Evolutionary conservation across 2,888 invertebrate genomes (phyloP), one percentile per base, ranked within the genome.

Genomic region (Heteromurus nitidus): DNA sequence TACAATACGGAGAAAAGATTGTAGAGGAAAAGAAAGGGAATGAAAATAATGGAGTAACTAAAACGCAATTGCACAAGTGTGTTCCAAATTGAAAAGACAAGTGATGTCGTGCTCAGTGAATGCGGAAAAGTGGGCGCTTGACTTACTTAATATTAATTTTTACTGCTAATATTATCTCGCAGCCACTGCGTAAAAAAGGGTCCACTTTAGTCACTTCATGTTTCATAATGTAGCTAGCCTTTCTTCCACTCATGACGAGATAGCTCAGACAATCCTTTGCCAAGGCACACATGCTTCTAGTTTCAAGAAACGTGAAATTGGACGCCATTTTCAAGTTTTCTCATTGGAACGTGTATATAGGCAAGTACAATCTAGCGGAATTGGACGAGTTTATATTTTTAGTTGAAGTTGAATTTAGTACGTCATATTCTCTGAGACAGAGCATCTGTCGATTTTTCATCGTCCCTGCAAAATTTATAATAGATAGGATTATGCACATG

Each of bases 81-180:
- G n/a, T n/a, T n/a, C 47, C n/a, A 47, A 47, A 47, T 47, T 47
- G n/a, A 47, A 47, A n/a, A 47, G 47, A 47, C 47, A 13, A 13
- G 36, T 36, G n/a, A n/a, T 36, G 13, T 36, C 13, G 13, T 36
- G 36, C 13, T 36, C 7, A 47, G 16, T 11, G 47, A 47, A 47
- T 47, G n/a, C n/a, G 47, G n/a, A 47, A 47, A 47, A 5, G 47
- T 47, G n/a, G n/a, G n/a, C n/a, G 47, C 3, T 47, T 47, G 11
- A 47, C 47, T n/a, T n/a, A n/a, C n/a, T 47, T 47, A 3, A 47
- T n/a, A 47, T 47, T 47, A 11, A 11, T 47, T 47, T 11, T 47
- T 36, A 13, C 5, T 36, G 36, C 5, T 13, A 36, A 36, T 36
- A 36, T 9, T 36, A 36, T 9, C 36, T 36, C n/a, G n/a, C n/a